Conservation (phyloP, 2,113 vertebrate species). For the Ellobius talpinus region DNA sequence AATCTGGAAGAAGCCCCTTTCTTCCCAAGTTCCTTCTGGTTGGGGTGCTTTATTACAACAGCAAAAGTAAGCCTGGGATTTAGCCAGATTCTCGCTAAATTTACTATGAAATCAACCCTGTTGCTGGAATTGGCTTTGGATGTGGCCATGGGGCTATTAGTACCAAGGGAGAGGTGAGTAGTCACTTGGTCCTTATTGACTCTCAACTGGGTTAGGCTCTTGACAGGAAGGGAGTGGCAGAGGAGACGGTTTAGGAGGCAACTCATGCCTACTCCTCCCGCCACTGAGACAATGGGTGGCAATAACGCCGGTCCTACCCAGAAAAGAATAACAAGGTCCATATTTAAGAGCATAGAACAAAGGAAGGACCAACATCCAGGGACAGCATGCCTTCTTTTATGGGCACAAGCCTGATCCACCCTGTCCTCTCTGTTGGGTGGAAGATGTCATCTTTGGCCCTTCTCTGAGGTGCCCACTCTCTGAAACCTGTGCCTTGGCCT, state of each 20-base stretch:
- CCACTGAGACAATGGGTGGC: not conserved
- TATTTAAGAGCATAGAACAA: not conserved
- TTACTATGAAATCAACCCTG: not conserved
- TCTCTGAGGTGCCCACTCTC: not conserved
- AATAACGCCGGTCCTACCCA: not conserved
- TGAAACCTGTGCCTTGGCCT: not conserved
- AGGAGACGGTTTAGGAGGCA: not conserved
- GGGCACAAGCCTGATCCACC: not conserved
- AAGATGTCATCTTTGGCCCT: not conserved
- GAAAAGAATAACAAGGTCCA: conserved; percentile 14
- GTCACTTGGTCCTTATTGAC: not conserved
- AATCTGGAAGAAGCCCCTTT: not conserved
- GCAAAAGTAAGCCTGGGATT: not conserved
- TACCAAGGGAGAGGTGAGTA: not conserved
- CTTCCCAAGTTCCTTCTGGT: not conserved
- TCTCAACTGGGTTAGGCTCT: not conserved
- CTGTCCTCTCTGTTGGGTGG: not conserved
- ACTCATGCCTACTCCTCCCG: not conserved
- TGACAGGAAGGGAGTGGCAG: not conserved
- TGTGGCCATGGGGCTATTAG: not conserved
- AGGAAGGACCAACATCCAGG: not conserved
- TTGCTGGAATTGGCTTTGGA: not conserved
- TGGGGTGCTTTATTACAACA: not conserved
- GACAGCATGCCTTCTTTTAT: not conserved
- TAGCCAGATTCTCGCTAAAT: not conserved